Evolutionary conservation across 2,797 vertebrate genomes (phyloP).

Genomic region (Phoebastria nigripes): DNA sequence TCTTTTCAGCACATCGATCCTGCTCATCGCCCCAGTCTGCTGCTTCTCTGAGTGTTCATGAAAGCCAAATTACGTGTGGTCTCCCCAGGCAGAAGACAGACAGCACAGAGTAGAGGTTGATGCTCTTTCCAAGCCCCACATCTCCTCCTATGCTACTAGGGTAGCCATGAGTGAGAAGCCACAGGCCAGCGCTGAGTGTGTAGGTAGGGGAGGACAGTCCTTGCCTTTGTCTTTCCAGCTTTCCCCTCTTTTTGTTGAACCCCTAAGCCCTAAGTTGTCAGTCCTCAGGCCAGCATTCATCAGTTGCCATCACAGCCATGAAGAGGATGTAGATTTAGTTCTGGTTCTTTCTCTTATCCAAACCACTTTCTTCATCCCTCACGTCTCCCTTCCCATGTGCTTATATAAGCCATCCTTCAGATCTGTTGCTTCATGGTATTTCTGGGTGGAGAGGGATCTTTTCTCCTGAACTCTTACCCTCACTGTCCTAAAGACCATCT

Average conservation of each 20-base stretch:
- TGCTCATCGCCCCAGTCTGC: neutral
- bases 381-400: neutral
- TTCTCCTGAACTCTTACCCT: neutral
- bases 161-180: neutral
- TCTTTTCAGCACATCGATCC: neutral
- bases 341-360: neutral
- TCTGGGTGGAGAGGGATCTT: neutral
- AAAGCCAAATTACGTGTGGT: rapidly evolving
- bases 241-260: neutral
- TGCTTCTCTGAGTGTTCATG: neutral
- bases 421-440: neutral
- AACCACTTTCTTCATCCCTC: neutral
- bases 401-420: neutral
- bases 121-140: neutral
- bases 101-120: neutral
- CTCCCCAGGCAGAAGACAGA: neutral
- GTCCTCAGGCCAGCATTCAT: neutral
- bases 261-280: neutral
- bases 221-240: neutral
- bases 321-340: neutral
- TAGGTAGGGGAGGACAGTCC: neutral
- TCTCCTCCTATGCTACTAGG: neutral
- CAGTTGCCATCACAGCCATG: neutral
- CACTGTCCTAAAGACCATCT: neutral
- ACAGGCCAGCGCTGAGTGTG: neutral